A percentile compares a stretch with the other conserved stretches of the same genome.
Evolutionary conservation across 1,140 invertebrate genomes (phyloP).

Genomic region (Drosophila kepulauana): DNA sequence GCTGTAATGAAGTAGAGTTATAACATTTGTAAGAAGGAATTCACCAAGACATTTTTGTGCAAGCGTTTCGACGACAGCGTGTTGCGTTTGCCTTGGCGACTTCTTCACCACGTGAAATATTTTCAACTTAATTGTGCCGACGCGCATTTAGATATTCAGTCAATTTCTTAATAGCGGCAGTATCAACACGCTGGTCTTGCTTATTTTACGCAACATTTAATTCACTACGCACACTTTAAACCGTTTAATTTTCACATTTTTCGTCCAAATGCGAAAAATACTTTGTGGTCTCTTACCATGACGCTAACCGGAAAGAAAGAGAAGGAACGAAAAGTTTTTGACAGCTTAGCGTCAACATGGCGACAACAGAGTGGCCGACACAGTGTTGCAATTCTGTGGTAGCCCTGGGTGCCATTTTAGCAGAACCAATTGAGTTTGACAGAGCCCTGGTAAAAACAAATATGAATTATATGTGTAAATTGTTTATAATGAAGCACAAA

Average conservation of each 20-base stretch:
- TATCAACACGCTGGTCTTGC: not conserved
- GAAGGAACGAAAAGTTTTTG: conserved; percentile 72
- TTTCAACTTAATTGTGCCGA: conserved; percentile 15
- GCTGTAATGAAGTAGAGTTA: conserved; percentile 86
- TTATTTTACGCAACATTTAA: conserved; percentile 44
- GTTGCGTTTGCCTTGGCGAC: conserved; percentile 37
- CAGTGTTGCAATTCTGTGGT: conserved; percentile 56
- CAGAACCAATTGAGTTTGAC: conserved; percentile 15
- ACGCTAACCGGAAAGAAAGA: conserved; percentile 83
- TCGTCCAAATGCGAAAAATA: conserved; percentile 49
- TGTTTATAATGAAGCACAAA: not conserved
- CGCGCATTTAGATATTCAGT: not conserved
- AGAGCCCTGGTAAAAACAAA: not conserved
- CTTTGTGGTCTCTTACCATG: conserved; percentile 73
- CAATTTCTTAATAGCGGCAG: conserved; percentile 15
- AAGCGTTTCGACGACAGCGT: conserved; percentile 31
- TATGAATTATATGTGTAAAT: not conserved
- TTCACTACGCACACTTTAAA: conserved; percentile 42
- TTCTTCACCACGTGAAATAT: conserved; percentile 71
- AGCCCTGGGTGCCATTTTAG: not conserved
- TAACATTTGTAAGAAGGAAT: conserved; percentile 40
- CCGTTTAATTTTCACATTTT: conserved; percentile 73
- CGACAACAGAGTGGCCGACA: conserved; percentile 44
- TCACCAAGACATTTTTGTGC: not conserved
- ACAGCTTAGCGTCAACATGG: conserved; percentile 66